Evolutionary conservation across 2,888 invertebrate genomes (phyloP), one percentile per base, ranked within the genome.

Genomic region (Bombyx huttoni): DNA sequence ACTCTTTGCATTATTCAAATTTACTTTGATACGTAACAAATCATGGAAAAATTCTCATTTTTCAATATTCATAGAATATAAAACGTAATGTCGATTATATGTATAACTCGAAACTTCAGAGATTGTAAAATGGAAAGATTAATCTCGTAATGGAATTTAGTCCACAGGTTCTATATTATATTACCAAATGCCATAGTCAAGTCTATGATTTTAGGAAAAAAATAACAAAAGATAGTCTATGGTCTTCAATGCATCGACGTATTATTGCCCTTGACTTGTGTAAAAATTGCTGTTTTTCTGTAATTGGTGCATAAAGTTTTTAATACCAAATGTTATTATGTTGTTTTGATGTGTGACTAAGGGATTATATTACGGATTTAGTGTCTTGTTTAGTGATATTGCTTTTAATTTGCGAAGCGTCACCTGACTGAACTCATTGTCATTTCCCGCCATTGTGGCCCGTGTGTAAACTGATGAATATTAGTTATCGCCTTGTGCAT

Each of bases 361-460:
- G 70, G 66, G 59, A 63, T 57, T 69, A 55, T 62, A 64, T 56
- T 65, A 73, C 72, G 65, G 58, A 60, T 64, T 59, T 56, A 56
- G 62, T 67, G 66, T 58, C 56, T 62, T 56, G 54, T 60, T 55
- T 54, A 56, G 57, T 64, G 58, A 63, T 70, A 68, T 67, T 64
- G 67, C 67, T 63, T 59, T 59, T 66, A 78, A 73, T 73, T 75
- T 66, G 74, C 75, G 73, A 78, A 79, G 89, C 89, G 89, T 89
- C 89, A 88, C 87, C 88, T 88, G 88, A 88, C 87, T 72, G 81
- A 70, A 70, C 80, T 85, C 86, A 85, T 88, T 88, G 89, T 89
- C 88, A 87, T 89, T 89, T 89, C 89, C 89, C 89, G 89, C 89
- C 89, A 89, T 89, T 89, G 89, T 88, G 85, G 83, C 70, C 75